phyloP scores from a whole-genome alignment of 2,888 invertebrate genomes.

The Drosophila anomalata region DNA sequence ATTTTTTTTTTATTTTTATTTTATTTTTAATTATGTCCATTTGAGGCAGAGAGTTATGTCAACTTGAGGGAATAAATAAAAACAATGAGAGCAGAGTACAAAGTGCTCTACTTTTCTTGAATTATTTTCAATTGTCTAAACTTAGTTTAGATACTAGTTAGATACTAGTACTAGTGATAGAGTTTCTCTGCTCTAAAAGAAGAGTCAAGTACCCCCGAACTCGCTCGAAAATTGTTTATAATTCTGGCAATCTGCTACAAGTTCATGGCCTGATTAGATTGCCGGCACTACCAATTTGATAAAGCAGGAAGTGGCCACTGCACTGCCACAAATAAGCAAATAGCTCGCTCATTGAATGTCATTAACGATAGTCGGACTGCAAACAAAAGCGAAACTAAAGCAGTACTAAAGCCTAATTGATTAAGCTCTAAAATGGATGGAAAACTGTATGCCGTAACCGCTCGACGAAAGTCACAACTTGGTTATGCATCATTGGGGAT shows the following conservation, averaged over 20 bases:
- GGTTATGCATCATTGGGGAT: conserved; percentile 54
- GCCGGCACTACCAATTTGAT: conserved; percentile 20
- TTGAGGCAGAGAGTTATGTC: conserved; percentile 23
- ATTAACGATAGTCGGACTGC: conserved; percentile 26
- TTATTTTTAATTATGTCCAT: conserved; percentile 18
- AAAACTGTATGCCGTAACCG: conserved; percentile 34
- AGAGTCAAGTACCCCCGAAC: no score
- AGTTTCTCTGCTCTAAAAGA: conserved; percentile 11
- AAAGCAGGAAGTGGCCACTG: conserved; percentile 38
- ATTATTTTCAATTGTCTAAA: no score
- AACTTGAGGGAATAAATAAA: conserved; percentile 20
- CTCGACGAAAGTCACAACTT: conserved; percentile 28
- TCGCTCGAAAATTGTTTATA: conserved; percentile 10
- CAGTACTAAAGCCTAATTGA: conserved; percentile 48
- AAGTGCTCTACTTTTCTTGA: no score
- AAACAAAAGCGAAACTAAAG: conserved; percentile 30
- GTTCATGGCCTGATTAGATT: conserved; percentile 64
- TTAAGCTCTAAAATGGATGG: conserved; percentile 36
- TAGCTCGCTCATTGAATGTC: conserved; percentile 15
- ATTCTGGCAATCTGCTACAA: conserved; percentile 8
- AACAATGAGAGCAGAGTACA: conserved; percentile 12
- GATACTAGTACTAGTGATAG: not conserved
- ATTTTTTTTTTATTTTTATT: conserved; percentile 4
- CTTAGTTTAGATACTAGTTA: no score
- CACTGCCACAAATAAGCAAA: conserved; percentile 1